Conservation (phyloP, 2,888 invertebrate species). For the Trichogramma dendrolimi region DNA sequence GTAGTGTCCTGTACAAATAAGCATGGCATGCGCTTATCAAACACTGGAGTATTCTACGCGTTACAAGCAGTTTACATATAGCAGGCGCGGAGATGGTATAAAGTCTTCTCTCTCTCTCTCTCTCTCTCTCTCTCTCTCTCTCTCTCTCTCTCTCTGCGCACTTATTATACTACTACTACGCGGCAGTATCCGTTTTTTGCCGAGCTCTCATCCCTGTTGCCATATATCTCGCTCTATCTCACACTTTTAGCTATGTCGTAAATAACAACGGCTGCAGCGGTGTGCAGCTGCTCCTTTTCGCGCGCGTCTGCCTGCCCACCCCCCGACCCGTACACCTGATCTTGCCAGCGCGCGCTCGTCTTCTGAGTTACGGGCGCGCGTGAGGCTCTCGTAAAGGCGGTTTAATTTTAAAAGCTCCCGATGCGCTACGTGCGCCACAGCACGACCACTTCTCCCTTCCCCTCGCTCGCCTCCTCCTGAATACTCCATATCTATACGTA, state of each 20-base stretch:
- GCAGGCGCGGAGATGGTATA: too few relatives aligned
- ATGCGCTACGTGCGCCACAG: not conserved
- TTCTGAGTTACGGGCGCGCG: conserved; percentile 7
- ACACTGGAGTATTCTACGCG: too few relatives aligned
- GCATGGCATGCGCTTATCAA: too few relatives aligned
- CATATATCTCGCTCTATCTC: too few relatives aligned
- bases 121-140: not conserved
- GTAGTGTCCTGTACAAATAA: too few relatives aligned
- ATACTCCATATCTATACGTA: too few relatives aligned
- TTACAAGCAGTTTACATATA: too few relatives aligned
- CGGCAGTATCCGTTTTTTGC: conserved; percentile 17
- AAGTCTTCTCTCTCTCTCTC: not conserved
- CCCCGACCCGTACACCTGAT: conserved; percentile 6
- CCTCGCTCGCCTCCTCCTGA: not conserved
- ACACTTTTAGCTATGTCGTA: conserved; percentile 13
- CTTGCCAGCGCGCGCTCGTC: not conserved
- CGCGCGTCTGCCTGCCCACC: conserved; percentile 8
- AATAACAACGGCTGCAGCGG: conserved; percentile 14
- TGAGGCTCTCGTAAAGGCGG: not conserved
- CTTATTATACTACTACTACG: not conserved
- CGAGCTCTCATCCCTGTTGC: not conserved
- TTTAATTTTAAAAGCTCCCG: not conserved
- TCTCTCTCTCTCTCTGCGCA: not conserved
- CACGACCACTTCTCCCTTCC: not conserved
- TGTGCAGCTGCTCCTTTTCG: conserved; percentile 3